Evolutionary conservation across 2,113 vertebrate genomes (phyloP), one percentile per base, ranked within the genome.

Genomic region (Entomyzon cyanotis): DNA sequence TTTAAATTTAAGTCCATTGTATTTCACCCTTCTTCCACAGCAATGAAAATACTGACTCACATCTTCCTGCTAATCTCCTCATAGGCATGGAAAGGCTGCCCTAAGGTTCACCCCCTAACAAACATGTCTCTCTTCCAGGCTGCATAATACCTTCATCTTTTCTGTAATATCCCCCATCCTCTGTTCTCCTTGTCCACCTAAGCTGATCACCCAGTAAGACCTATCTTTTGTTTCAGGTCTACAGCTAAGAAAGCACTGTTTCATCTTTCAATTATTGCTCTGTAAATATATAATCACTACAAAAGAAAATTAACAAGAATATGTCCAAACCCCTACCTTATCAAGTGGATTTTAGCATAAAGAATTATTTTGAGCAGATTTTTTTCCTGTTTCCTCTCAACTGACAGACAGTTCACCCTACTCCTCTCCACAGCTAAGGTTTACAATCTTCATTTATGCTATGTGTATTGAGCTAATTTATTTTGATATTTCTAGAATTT

Each of bases 341-440:
- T 9, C 17, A 75, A 70, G 10, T 60, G 47, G 24, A 89, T 63
- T 77, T 90, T 71, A 77, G 27, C 14, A 75, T 58, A 50, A 78
- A 75, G 30, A 70, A 89, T 83, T 71, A 56, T 65, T 94, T 74
- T 83, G 37, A 81, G 81, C 77, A 87, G 18, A 31, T 59, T 81
- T 62, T 84, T 84, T 89, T 92, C 56, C 42, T 84, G 9, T 82
- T 82, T 21, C 16, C 30, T 79, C 56, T 80, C 52, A 90, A 7
- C 15, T 82, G 55, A 75, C 39, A 58, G 30, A 71, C 17, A 75
- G 14, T 28, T 83, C 14, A 63, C 24, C 41, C 58, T 77, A 46
- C 3, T 87, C 31, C 27, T 83, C 67, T 77, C 31, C 47, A 73
- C 15, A 84, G 14, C 30, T 94, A 75, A 42, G 5, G 12, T 55